Percentiles rank a stretch among this genome's conserved stretches.
Conservation (phyloP, 2,113 vertebrate genomes). For the Passer domesticus region DNA sequence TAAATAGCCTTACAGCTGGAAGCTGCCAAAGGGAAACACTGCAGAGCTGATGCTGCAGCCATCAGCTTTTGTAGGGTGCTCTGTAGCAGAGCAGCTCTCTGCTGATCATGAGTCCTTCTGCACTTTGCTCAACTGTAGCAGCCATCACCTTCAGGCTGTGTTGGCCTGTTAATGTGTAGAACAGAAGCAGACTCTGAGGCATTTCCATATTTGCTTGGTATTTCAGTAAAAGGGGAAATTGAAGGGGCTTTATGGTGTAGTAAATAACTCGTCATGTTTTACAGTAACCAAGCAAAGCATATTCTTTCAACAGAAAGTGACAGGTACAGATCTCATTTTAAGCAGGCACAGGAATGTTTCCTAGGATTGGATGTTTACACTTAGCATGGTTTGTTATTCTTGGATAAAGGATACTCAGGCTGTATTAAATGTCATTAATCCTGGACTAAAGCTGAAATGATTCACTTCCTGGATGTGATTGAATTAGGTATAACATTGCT, state of each 20-base stretch:
- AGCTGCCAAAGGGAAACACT: not conserved
- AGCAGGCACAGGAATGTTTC: not conserved
- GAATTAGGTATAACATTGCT: not conserved
- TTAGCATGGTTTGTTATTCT: slow-evolving; percentile 16
- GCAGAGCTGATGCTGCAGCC: not conserved
- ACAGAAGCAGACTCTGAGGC: not conserved
- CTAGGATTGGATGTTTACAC: not conserved
- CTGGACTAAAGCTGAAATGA: slow-evolving; percentile 11
- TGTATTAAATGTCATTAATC: not conserved
- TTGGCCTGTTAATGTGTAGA: not conserved
- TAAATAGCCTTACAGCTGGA: not conserved
- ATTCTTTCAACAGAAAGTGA: not conserved
- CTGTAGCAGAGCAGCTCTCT: not conserved
- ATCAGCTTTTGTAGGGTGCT: not conserved
- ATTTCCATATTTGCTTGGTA: not conserved
- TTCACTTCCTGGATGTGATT: slow-evolving; percentile 1
- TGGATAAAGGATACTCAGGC: not conserved
- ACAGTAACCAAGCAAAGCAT: not conserved
- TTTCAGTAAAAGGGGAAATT: not conserved
- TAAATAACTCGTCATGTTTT: not conserved
- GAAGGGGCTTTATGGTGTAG: not conserved
- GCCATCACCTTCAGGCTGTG: not conserved
- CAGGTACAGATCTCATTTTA: not conserved
- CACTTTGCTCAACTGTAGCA: not conserved
- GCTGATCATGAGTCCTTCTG: not conserved